phyloP scores from a whole-genome alignment of 2,113 vertebrate genomes.

The Syngnathus floridae region DNA sequence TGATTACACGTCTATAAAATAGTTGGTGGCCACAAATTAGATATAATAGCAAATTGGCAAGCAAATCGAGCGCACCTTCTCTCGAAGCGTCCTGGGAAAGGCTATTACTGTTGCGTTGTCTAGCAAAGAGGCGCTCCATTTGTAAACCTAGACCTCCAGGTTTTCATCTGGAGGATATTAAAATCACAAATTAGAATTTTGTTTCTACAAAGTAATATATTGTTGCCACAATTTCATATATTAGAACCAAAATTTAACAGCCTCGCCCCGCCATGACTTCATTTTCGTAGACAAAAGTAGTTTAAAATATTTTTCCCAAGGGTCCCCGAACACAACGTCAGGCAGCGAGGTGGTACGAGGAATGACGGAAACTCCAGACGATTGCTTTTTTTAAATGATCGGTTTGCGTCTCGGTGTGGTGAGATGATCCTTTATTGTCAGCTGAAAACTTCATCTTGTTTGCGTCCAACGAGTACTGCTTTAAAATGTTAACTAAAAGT shows the following conservation, averaged over 20 bases:
- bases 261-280: background rate
- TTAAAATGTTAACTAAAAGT: slow-evolving; percentile 1
- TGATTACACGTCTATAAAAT: too few relatives aligned
- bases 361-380: background rate
- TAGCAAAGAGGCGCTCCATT: background rate
- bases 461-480: background rate
- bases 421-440: background rate
- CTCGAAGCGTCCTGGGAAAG: background rate
- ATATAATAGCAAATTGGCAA: background rate
- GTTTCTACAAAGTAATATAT: background rate
- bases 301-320: background rate
- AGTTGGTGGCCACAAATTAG: background rate
- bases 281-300: background rate
- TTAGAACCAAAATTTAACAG: background rate
- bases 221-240: background rate
- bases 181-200: background rate
- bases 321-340: background rate
- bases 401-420: background rate
- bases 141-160: background rate
- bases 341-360: background rate
- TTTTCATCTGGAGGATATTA: background rate
- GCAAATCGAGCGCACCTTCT: background rate
- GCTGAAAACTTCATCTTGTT: background rate
- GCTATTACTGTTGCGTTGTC: too few relatives aligned
- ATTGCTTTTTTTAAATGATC: background rate